Base-by-base conservation (phyloP, 2,113 vertebrate genomes). In the Neolamprologus cancellatus region DNA sequence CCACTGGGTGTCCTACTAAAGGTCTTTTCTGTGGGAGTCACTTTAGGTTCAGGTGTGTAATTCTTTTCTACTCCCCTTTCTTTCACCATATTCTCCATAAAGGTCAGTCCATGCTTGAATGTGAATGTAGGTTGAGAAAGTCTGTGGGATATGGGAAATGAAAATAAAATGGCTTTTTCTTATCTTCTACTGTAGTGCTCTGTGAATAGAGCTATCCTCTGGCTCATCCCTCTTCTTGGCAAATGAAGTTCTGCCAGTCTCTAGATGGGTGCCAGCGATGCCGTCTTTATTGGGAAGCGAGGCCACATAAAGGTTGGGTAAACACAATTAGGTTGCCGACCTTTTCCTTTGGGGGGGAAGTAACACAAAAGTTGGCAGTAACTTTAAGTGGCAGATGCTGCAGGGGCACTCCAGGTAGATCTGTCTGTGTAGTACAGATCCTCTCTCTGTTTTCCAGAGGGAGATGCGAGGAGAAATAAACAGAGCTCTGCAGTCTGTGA, bases 131-230 rank as follows among this genome's bases (percentile, higher is more conserved):
- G 18, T 41, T 34, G 41, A 80, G 78, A 44, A 76, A 55, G 82
- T 85, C 82, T 28, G 61, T 78, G 69, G 48, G 54, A 82, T 46
- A 41, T 53, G 79, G 64, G 69, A 81, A 83, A 50, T 74, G 59
- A 78, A 87, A 93, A 91, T 85, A 82, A 93, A 94, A 87, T 91
- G 82, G 23, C 46, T 90, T 91, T 90, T 84, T 88, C 82, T 91
- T 83, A 89, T 91, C 91, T 85, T 88, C 79, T 74, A 14, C 54
- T 3, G 28, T 30, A 59, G 76, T 20, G 59, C 71, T 83, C 14
- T 3, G 41, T 76, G 83, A 90, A 86, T 81, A 48, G 74, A 86
- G 81, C 57, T 44, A 7, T 86, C 86, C 71, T 44, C 44, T 10
- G 15, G 78, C 78, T 85, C 17, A 11, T 84, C 71, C 30, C 30